phyloP scores from a whole-genome alignment of 2,888 invertebrate species.

The Eucriotettix oculatus region DNA sequence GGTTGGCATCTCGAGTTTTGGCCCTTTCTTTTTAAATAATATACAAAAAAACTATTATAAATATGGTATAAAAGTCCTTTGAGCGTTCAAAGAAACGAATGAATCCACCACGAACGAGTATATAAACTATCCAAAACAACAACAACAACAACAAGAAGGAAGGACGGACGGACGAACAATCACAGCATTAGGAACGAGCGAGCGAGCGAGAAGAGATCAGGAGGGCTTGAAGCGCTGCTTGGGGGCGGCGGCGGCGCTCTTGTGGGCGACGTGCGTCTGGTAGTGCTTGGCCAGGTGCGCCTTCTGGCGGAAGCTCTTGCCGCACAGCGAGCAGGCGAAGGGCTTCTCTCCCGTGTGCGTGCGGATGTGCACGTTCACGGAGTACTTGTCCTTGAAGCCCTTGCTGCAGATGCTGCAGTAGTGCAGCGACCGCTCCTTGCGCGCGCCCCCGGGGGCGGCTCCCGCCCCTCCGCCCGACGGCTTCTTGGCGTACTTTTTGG shows the following conservation, averaged over 20 bases:
- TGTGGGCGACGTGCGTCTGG: slow-evolving; percentile 81
- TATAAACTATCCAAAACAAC: no score
- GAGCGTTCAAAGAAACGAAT: no score
- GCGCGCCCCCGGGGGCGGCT: slow-evolving; percentile 30
- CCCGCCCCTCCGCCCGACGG: slow-evolving; percentile 23
- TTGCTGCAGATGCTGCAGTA: slow-evolving; percentile 87
- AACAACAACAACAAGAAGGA: no score
- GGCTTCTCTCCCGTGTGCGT: slow-evolving; percentile 98
- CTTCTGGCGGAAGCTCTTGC: slow-evolving; percentile 59
- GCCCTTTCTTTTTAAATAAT: no score
- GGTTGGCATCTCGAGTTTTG: no score
- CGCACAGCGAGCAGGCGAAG: slow-evolving; percentile 85
- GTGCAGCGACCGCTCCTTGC: slow-evolving; percentile 76
- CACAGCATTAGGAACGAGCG: background rate
- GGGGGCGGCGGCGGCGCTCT: slow-evolving; percentile 29
- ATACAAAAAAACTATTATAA: no score
- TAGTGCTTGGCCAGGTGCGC: slow-evolving; percentile 47
- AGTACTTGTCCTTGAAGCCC: slow-evolving; percentile 91
- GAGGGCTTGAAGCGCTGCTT: background rate
- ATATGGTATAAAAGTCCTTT: no score
- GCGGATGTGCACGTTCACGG: slow-evolving; percentile 92
- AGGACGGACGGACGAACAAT: background rate
- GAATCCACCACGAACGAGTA: no score
- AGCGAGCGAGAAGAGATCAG: background rate
- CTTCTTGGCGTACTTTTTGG: slow-evolving; percentile 34